These are phyloP conservation scores for Nezara viridula DNA, from an alignment of 2,888 invertebrate species.

Conservation along the genomic window DNA sequence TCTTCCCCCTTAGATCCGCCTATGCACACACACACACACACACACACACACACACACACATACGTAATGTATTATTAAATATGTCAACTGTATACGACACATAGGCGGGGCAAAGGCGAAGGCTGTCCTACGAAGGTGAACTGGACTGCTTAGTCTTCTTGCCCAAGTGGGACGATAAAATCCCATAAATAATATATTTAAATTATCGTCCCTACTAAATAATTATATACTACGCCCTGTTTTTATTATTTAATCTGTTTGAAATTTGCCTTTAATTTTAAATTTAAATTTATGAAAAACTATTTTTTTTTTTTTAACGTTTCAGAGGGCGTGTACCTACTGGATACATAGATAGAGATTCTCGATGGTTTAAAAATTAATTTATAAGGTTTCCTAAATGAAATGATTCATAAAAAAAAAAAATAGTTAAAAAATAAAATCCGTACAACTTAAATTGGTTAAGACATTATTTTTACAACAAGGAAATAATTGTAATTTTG, in stretches of 20 bases:
- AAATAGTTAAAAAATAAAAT: not conserved
- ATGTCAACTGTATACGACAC: not conserved
- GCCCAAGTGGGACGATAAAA: constrained; percentile 3
- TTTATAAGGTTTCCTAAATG: no score
- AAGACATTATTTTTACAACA: no score
- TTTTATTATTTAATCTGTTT: not conserved
- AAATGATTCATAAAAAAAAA: no score
- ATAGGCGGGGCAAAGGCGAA: not conserved
- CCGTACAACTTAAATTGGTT: not conserved
- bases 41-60: no score
- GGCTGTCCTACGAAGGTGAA: not conserved
- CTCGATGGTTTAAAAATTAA: no score
- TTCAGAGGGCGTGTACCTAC: not conserved
- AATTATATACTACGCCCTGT: not conserved
- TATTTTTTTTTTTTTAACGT: not conserved
- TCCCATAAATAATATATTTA: not conserved
- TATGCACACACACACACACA: no score
- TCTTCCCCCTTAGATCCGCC: no score
- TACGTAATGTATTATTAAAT: no score
- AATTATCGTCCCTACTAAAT: not conserved
- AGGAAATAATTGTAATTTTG: not conserved
- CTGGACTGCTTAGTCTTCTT: not conserved
- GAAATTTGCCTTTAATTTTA: not conserved
- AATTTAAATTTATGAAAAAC: not conserved
- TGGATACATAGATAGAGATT: no score